Evolutionary conservation across 2,797 vertebrate genomes (phyloP).

Genomic region (Acrossocheilus fasciatus): DNA sequence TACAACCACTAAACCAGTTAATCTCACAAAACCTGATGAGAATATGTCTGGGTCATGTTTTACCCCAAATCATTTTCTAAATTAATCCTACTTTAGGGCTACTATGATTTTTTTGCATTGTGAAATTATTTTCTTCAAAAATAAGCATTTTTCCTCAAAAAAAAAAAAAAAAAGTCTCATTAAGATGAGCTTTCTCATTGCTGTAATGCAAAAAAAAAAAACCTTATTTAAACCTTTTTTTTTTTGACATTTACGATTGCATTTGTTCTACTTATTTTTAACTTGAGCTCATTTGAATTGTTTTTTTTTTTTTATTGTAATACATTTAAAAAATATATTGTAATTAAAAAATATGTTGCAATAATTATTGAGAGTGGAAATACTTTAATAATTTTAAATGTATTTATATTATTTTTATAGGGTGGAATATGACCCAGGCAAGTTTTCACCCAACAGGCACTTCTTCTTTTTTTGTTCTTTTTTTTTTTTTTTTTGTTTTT

Average conservation of each 20-base stretch:
- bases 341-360: neutral
- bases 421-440: neutral
- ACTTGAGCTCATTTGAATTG: neutral
- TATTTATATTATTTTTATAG: neutral
- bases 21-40: neutral
- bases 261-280: neutral
- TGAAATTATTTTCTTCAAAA: neutral
- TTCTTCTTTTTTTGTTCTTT: neutral
- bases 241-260: neutral
- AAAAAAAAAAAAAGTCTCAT: neutral
- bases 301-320: neutral
- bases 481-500: no score
- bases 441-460: neutral
- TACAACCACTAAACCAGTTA: neutral
- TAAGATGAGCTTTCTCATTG: neutral
- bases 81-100: neutral
- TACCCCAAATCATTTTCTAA: neutral
- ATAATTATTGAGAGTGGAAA: neutral
- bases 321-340: neutral
- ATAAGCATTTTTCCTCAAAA: neutral
- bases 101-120: neutral
- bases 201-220: neutral
- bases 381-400: neutral
- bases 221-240: neutral
- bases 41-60: constrained; percentile 13